phyloP scores from a whole-genome alignment of 2,113 vertebrate genomes.

The Melanerpes formicivorus region DNA sequence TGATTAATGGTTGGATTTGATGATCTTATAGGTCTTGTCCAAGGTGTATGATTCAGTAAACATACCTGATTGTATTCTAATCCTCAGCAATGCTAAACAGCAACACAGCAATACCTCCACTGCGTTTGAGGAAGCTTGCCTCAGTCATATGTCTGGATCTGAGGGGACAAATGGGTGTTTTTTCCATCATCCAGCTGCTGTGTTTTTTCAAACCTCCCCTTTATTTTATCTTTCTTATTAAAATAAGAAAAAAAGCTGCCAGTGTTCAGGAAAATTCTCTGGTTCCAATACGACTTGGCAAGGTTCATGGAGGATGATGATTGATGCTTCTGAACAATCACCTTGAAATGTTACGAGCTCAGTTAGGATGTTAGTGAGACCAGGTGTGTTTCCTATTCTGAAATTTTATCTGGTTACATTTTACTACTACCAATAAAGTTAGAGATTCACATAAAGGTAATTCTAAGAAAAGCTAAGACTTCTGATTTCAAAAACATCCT shows the following conservation, averaged over 20 bases:
- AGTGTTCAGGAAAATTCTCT: neutral
- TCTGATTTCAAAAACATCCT: neutral
- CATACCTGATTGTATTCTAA: neutral
- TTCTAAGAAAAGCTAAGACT: neutral
- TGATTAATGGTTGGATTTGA: too few relatives aligned
- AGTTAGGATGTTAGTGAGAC: neutral
- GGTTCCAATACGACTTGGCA: neutral
- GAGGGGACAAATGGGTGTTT: neutral
- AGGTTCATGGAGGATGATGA: neutral
- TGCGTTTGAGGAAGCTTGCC: neutral
- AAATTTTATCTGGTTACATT: neutral
- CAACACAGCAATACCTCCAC: neutral
- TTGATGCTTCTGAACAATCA: neutral
- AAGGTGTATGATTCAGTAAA: too few relatives aligned
- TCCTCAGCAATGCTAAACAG: neutral
- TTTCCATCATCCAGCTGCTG: neutral
- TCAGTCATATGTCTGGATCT: neutral
- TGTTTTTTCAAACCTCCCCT: neutral
- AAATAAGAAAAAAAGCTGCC: neutral
- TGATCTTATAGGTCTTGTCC: too few relatives aligned
- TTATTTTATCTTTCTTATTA: neutral
- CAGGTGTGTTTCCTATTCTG: neutral
- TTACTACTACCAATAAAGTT: neutral
- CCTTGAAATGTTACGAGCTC: neutral
- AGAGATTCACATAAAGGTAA: neutral